Evolutionary conservation across 2,797 vertebrate genomes (phyloP).

Genomic region (Phrynocephalus forsythii): DNA sequence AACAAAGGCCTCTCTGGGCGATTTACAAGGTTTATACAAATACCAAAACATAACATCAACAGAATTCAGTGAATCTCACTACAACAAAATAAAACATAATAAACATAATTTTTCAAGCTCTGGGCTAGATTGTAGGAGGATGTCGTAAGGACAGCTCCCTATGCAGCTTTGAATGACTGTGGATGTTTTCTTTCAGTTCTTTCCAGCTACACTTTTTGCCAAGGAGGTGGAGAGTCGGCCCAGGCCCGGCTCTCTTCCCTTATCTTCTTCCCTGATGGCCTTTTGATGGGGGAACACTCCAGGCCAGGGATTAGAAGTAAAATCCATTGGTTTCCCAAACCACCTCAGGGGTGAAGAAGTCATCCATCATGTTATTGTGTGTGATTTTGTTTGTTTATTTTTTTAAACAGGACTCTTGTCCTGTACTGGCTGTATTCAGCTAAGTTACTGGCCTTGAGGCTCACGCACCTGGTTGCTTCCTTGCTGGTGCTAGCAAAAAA

Average conservation of each 20-base stretch:
- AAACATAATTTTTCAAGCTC: background rate
- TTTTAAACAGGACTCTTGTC: background rate
- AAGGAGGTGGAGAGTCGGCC: conserved; percentile 66
- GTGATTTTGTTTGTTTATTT: background rate
- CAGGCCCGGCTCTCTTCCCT: conserved; percentile 19
- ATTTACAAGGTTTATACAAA: too few relatives aligned
- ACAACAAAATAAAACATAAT: too few relatives aligned
- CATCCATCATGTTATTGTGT: background rate
- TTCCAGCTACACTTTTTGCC: conserved; percentile 69
- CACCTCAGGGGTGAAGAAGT: background rate
- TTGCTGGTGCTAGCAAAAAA: background rate
- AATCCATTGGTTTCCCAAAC: background rate
- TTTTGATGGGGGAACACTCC: background rate
- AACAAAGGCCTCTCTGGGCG: too few relatives aligned
- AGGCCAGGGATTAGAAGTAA: background rate
- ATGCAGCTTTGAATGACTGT: background rate
- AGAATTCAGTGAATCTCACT: too few relatives aligned
- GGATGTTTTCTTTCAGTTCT: background rate
- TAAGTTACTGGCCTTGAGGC: conserved; percentile 31
- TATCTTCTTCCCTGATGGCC: background rate
- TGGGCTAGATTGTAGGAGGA: background rate
- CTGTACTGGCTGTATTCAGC: conserved; percentile 30
- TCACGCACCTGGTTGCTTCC: background rate
- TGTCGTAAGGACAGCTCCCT: background rate
- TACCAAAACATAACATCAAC: too few relatives aligned